Base-by-base conservation (phyloP, 2,797 vertebrate genomes). In the Argentina silus region DNA sequence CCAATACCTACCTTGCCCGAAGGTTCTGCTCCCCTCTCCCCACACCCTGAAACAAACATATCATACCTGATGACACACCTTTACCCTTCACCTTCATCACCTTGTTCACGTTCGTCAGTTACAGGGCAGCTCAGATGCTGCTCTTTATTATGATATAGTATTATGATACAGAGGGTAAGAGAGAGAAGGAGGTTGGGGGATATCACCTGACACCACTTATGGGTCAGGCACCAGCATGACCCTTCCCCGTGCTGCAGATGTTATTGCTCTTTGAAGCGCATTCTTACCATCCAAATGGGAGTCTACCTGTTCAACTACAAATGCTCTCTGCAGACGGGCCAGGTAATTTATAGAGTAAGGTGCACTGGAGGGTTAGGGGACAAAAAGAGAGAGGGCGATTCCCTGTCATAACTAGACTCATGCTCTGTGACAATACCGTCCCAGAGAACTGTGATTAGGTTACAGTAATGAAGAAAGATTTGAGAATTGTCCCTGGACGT, bases 231-330 rank as follows among this genome's bases (percentile, higher is more conserved):
- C 56, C 21, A 56, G 56, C 51, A 61, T 70, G 51, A 74, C 78
- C 76, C 79, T 67, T 42, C 8, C 44, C 8, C 50, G 55, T 59
- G 42, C 59, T 72, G 71, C 76, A 78, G 77, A 78, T 84, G 76
- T 72, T 67, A 36, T 44, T 44, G 23, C 53, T 63, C 65, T 82
- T 74, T 81, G 70, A 79, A 81, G 76, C 36, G 64, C 71, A 75
- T 81, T 80, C 72, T 78, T 69, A 71, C 65, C 68, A 67, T 79
- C 69, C 78, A 70, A 72, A 51, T 71, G 70, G 70, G 73, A 68
- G 69, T 74, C 64, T 76, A 78, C 53, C 63, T 51, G 72, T 70
- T 64, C 21, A 57, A 74, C 65, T 51, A 43, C 57, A 57, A 71
- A 77, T 70, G 67, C 27, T 36, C 43, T 63, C 64, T 74, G 50